phyloP scores from a whole-genome alignment of 2,797 vertebrate genomes.

The Anomalospiza imberbis region DNA sequence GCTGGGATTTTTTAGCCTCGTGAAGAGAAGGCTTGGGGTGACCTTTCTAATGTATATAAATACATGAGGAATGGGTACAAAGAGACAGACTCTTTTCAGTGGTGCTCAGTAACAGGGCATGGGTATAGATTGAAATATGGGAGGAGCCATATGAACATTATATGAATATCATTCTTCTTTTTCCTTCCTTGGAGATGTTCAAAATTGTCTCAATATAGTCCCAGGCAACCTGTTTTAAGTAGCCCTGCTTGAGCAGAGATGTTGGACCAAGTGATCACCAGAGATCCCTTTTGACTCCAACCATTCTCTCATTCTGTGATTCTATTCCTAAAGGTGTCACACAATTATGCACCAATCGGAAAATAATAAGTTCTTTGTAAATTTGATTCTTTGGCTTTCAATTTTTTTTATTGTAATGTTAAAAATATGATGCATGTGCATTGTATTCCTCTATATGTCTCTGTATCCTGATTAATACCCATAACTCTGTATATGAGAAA shows the following conservation, averaged over 20 bases:
- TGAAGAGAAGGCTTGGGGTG: neutral
- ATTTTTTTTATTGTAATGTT: neutral
- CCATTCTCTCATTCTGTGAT: neutral
- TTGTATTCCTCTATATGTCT: neutral
- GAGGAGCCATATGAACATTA: neutral
- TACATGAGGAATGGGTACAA: neutral
- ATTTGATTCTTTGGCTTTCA: neutral
- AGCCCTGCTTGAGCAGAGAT: neutral
- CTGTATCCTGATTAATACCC: neutral
- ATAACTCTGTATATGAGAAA: neutral
- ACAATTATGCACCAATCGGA: neutral
- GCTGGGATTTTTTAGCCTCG: neutral
- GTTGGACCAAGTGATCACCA: neutral
- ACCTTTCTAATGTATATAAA: neutral
- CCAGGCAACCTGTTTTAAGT: neutral
- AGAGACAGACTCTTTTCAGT: neutral
- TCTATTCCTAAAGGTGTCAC: neutral
- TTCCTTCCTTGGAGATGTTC: neutral
- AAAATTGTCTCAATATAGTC: neutral
- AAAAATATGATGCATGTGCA: neutral
- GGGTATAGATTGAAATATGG: neutral
- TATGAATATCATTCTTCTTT: neutral
- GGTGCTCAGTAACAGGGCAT: neutral
- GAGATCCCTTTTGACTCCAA: neutral
- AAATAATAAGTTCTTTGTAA: neutral